Base-by-base conservation (phyloP, 2,888 invertebrate genomes). In the Anthophora plumipes region DNA sequence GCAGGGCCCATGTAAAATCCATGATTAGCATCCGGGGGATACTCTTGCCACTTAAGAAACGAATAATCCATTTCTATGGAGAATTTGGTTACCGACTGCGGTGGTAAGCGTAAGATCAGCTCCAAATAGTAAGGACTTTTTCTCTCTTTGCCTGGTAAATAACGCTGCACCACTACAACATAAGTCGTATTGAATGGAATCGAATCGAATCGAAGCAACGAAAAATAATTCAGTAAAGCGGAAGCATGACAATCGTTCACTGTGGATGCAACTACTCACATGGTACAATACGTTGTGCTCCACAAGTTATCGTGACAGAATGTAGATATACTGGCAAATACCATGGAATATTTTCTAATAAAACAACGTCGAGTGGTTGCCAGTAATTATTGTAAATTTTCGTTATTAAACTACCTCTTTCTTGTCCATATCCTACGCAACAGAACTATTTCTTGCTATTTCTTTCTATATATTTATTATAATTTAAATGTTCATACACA, bases 1-100 rank as follows among this genome's bases (percentile, higher is more conserved):
- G 98, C 97, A 43, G 99, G 97, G 7, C 98, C 98, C 90, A 99
- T 96, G 92, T 99, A 98, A 94, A 99, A 99, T 0, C 99, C 99
- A 94, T 99, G 99, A 94, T 99, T 99, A 0, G 99, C 99, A 95
- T 99, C 99, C 0, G 99, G 99, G 17, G 99, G 99, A 94, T 99
- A 99, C 93, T 99, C 99, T 90, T 98, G 97, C 98, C 99, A 99
- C 94, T 99, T 99, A 7, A 99, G 95, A 91, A 99, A 98, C n/a
- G 98, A 97, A 94, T 98, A 97, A 93, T 99, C 98, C 94, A 99
- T 98, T 91, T 98, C 97, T 84, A 98, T 95, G 11, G 96, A 96
- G 67, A 99, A 95, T 82, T 96, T 96, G 0, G 97, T 97, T 8
- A 96, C 95, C 0, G 98, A 97, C 84, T 96, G 95, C 0, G 98